Base-by-base conservation (phyloP, 2,888 invertebrate genomes). In the Leucophenga maculata region DNA sequence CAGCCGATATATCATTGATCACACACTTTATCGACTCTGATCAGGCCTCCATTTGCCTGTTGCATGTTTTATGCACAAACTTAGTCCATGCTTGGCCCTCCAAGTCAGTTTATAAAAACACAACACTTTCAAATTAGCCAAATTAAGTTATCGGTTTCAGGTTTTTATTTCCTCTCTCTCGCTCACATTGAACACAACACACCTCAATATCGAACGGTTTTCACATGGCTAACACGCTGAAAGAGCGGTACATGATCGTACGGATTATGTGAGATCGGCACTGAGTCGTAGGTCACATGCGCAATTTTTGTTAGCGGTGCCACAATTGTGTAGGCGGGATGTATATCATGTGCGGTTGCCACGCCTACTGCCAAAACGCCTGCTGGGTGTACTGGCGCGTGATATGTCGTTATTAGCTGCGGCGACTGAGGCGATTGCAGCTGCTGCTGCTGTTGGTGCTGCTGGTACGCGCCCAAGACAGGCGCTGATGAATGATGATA, bases 251-350 rank as follows among this genome's bases (percentile, higher is more conserved):
- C 79, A 65, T 85, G 83, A 39, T 84, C 84, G 55, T 72, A 79
- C 44, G 80, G 80, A 9, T 79, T 79, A 32, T 84, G 85, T 1
- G 83, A 78, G 11, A 83, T 70, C 68, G 84, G 82, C 69, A 80
- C 79, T 59, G 84, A 85, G 22, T 84, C 85, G 70, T 85, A 84
- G 69, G 85, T 83, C 20, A 84, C 79, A 31, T 85, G 84, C 1
- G 83, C 85, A 22, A 85, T 74, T 73, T 85, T 82, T 6, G 84
- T 82, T 3, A 85, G 74, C 0, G 85, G 80, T 0, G 82, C 85
- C 20, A 84, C 84, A 55, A 85, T 77, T 32, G 80, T 83, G 48
- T 80, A 79, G 54, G 82, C 84, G 26, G 84, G 78, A 72, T 75
- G 83, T 20, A 57, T 54, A 1, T 62, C 59, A 20, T 70, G 55